Evolutionary conservation across 2,888 invertebrate genomes (phyloP).

Genomic region (Drosophila paramelanica): DNA sequence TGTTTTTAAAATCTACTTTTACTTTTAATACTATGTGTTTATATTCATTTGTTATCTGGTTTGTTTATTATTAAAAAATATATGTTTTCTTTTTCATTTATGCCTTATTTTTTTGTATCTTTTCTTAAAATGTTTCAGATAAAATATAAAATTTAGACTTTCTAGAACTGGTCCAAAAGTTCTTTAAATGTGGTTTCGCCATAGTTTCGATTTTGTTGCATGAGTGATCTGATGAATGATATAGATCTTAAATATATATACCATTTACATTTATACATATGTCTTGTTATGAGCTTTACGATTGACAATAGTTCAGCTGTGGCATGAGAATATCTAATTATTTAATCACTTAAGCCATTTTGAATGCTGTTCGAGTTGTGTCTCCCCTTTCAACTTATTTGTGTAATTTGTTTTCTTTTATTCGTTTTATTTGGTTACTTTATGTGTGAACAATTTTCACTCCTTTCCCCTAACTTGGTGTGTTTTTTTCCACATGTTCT

Average conservation of each 20-base stretch:
- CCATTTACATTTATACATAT: constrained; percentile 8
- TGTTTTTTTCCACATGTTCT: constrained; percentile 40
- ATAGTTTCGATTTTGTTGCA: constrained; percentile 35
- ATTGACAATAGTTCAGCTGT: constrained; percentile 16
- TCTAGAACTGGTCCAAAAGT: background rate
- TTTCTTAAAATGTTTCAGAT: background rate
- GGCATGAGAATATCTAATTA: constrained; percentile 32
- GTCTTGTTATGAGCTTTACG: constrained; percentile 13
- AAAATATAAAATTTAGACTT: too few species aligned
- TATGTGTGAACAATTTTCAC: constrained; percentile 34
- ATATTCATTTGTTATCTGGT: too few species aligned
- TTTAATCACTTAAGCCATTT: constrained; percentile 13
- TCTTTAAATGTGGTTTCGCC: background rate
- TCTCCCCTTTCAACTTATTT: constrained; percentile 38
- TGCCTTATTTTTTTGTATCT: background rate
- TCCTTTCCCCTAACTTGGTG: constrained; percentile 34
- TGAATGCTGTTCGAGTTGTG: constrained; percentile 47
- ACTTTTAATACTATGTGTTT: too few species aligned
- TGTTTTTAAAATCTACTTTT: too few species aligned
- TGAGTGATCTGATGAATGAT: constrained; percentile 37
- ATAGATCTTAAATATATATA: background rate
- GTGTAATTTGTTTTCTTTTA: constrained; percentile 1
- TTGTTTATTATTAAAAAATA: too few species aligned
- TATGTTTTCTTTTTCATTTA: background rate
- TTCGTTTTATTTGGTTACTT: constrained; percentile 4